A percentile compares a stretch with the other conserved stretches of the same genome.
phyloP scores from a whole-genome alignment of 1,140 invertebrate genomes.

The Lepidostoma basale region DNA sequence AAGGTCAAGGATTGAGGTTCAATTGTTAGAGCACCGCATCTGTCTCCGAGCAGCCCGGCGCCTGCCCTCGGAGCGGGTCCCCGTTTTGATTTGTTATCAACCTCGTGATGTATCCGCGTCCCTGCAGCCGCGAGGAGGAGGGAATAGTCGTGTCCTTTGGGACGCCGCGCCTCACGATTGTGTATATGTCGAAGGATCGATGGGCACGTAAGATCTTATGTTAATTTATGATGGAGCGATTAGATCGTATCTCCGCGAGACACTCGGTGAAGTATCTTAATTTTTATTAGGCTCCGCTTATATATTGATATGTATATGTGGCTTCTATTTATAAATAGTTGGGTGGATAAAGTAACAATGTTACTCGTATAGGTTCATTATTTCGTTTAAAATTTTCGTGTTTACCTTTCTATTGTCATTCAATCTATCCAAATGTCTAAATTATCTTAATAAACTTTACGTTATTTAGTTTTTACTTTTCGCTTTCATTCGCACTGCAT shows the following conservation, averaged over 20 bases:
- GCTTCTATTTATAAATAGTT: background rate
- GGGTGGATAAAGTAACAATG: background rate
- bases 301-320: background rate
- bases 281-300: background rate
- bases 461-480: too few species aligned
- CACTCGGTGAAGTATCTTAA: background rate
- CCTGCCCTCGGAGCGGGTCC: background rate
- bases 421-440: too few species aligned
- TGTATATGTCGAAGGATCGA: background rate
- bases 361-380: too few species aligned
- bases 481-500: too few species aligned
- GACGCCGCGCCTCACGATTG: background rate
- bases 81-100: conserved; percentile 33
- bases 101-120: conserved; percentile 27
- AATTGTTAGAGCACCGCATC: background rate
- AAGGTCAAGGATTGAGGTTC: conserved; percentile 27
- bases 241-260: background rate
- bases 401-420: background rate
- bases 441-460: too few species aligned
- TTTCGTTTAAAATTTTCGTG: background rate
- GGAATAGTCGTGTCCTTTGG: background rate
- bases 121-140: background rate
- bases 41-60: background rate
- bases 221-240: conserved; percentile 8
- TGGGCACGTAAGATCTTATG: background rate